These are phyloP conservation scores for Aquatica leii DNA, from an alignment of 2,888 invertebrate genomes.

Conservation along the genomic window DNA sequence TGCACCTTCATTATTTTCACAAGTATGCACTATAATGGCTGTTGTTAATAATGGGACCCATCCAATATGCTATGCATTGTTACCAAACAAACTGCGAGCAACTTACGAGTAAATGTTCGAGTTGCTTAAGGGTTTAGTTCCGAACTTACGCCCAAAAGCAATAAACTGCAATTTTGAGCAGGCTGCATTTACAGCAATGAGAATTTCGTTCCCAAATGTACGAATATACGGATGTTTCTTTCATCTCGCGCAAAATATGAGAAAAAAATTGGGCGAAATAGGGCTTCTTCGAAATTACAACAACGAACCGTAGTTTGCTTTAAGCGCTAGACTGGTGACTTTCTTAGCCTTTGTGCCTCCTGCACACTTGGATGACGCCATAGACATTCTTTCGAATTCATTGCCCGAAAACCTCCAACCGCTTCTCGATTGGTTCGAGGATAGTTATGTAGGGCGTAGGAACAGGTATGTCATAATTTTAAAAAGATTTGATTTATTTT, in stretches of 20 bases:
- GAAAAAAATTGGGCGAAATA: background rate
- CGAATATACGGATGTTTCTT: background rate
- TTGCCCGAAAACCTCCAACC: background rate
- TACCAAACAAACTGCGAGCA: conserved; percentile 12
- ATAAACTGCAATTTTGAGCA: conserved; percentile 18
- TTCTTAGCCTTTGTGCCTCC: conserved; percentile 1
- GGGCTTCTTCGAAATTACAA: background rate
- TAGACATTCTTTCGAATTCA: too few species aligned
- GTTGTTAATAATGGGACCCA: too few species aligned
- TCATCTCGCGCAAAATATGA: background rate
- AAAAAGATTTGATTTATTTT: too few species aligned
- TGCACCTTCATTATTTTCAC: conserved; percentile 1
- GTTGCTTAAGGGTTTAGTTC: background rate
- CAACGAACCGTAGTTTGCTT: background rate
- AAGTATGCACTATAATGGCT: background rate
- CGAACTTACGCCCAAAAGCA: conserved; percentile 6
- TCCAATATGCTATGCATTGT: too few species aligned
- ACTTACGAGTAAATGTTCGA: conserved; percentile 11
- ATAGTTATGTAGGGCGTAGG: background rate
- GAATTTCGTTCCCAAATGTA: background rate
- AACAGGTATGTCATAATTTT: too few species aligned
- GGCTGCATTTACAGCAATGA: conserved; percentile 5
- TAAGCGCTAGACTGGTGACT: background rate
- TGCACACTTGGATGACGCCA: background rate
- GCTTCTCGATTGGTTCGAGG: background rate